phyloP scores from a whole-genome alignment of 2,888 invertebrate species.

The Cheiracanthium punctorium region DNA sequence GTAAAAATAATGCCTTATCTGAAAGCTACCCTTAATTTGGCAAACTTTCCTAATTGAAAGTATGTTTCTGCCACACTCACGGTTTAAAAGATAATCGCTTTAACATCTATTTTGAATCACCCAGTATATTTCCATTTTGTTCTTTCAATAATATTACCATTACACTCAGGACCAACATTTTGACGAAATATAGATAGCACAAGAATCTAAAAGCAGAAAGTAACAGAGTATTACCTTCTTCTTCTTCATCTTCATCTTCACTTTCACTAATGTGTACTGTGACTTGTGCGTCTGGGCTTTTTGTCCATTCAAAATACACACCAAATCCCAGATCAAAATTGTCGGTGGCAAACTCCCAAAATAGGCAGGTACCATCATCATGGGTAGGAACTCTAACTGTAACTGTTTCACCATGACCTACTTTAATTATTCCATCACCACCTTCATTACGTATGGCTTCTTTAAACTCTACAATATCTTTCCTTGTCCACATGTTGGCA shows the following conservation, averaged over 20 bases:
- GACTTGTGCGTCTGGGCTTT: slow-evolving; percentile 86
- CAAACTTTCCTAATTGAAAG: too few relatives aligned
- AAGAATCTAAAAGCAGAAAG: background rate
- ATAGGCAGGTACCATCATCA: slow-evolving; percentile 91
- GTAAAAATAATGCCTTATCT: too few relatives aligned
- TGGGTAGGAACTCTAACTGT: slow-evolving; percentile 98
- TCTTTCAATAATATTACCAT: too few relatives aligned
- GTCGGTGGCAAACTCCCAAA: slow-evolving; percentile 99
- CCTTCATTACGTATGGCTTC: slow-evolving; percentile 86
- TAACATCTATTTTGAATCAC: too few relatives aligned
- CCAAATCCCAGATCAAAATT: slow-evolving; percentile 98
- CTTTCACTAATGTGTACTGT: slow-evolving; percentile 97
- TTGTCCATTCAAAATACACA: slow-evolving; percentile 98
- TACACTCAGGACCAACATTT: too few relatives aligned
- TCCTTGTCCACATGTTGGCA: slow-evolving; percentile 97
- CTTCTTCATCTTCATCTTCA: slow-evolving; percentile 85
- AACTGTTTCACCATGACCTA: slow-evolving; percentile 97
- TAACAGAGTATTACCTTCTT: slow-evolving; percentile 80
- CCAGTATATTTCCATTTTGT: too few relatives aligned
- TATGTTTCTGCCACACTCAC: too few relatives aligned
- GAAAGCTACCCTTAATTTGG: too few relatives aligned
- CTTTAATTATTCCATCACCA: slow-evolving; percentile 91
- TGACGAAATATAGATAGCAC: too few relatives aligned
- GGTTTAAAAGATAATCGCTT: too few relatives aligned
- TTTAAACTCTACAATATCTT: slow-evolving; percentile 93